A percentile compares a stretch with the other conserved stretches of the same genome.
phyloP scores from a whole-genome alignment of 2,888 invertebrate genomes.

The Ecliptopera silaceata region DNA sequence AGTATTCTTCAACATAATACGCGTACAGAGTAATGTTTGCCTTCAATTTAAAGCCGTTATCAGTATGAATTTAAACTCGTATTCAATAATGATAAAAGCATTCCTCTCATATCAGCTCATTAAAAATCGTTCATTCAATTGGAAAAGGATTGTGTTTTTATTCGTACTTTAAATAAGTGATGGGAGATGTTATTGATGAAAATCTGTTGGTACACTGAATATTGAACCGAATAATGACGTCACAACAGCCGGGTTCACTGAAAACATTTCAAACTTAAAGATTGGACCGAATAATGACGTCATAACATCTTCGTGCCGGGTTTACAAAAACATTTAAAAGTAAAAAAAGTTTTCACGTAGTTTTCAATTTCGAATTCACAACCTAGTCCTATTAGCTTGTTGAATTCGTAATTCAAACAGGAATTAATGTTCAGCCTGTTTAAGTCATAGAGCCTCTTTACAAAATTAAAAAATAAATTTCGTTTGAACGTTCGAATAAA shows the following conservation, averaged over 20 bases:
- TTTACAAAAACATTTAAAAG: no score
- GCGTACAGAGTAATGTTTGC: background rate
- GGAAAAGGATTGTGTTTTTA: conserved; percentile 21
- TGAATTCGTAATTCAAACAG: no score
- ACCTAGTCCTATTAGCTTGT: no score
- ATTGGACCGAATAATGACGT: background rate
- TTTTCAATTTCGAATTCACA: no score
- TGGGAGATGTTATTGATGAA: conserved; percentile 15
- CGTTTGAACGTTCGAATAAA: no score
- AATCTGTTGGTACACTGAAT: background rate
- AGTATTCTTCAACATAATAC: background rate
- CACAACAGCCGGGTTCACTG: no score
- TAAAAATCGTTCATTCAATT: conserved; percentile 30
- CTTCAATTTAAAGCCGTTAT: conserved; percentile 11
- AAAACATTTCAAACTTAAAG: no score
- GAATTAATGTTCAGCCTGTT: no score
- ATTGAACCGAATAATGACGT: background rate
- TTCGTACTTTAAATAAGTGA: background rate
- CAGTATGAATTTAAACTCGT: conserved; percentile 17
- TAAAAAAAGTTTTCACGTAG: no score
- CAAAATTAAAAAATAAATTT: no score
- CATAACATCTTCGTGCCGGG: background rate
- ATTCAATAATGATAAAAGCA: conserved; percentile 20
- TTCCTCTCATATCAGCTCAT: conserved; percentile 31
- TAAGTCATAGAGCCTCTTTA: no score